phyloP scores from a whole-genome alignment of 2,113 vertebrate species.

The Phycodurus eques region DNA sequence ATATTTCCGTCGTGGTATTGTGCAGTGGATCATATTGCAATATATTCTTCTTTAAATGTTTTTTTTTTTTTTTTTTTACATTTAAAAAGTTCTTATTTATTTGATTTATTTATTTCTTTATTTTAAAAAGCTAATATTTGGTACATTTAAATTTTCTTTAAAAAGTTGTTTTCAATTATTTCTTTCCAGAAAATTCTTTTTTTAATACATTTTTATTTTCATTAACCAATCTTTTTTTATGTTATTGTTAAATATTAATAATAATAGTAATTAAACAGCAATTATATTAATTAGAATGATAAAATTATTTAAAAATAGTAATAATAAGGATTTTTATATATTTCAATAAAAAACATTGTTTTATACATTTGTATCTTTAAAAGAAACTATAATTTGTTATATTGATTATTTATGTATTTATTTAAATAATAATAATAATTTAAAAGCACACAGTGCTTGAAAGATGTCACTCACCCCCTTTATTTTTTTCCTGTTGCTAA shows the following conservation, averaged over 20 bases:
- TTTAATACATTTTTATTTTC: not conserved
- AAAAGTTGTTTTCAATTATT: too few species aligned
- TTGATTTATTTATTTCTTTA: too few species aligned
- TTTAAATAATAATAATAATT: not conserved
- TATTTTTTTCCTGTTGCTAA: constrained; percentile 4
- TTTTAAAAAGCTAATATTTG: not conserved
- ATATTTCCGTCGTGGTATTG: not conserved
- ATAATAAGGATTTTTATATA: not conserved
- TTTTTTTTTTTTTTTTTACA: not conserved
- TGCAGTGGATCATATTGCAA: not conserved
- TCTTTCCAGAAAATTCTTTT: not conserved
- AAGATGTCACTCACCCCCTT: not conserved
- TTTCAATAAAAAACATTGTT: too few species aligned
- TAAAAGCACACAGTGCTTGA: not conserved
- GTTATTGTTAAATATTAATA: not conserved
- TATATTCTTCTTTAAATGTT: not conserved
- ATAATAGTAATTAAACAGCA: not conserved
- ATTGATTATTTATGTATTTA: not conserved
- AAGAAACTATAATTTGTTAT: too few species aligned
- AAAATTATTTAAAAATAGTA: not conserved
- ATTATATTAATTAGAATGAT: not conserved
- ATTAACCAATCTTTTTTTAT: too few species aligned
- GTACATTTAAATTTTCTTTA: too few species aligned
- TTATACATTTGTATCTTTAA: too few species aligned
- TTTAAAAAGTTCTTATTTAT: too few species aligned